Conservation (phyloP, 2,113 vertebrate genomes). For the Anthoscopus minutus region DNA sequence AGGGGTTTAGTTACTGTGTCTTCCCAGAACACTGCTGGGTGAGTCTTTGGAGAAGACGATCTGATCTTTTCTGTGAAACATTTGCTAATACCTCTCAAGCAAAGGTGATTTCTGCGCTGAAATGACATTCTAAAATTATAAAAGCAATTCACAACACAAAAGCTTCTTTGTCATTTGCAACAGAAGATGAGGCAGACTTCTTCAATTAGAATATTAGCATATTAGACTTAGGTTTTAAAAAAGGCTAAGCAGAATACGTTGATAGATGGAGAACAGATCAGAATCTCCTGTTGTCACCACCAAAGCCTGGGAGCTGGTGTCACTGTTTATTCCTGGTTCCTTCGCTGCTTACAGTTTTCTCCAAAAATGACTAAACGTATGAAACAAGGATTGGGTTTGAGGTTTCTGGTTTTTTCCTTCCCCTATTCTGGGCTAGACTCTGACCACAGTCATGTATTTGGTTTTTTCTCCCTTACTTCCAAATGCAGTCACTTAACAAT, state of each 20-base stretch:
- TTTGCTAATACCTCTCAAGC: not conserved
- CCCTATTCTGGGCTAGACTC: not conserved
- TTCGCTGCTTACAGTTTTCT: not conserved
- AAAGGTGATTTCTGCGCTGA: not conserved
- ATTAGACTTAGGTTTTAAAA: not conserved
- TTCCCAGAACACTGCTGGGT: not conserved
- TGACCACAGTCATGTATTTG: conserved; percentile 46
- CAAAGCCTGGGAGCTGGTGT: not conserved
- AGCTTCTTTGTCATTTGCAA: not conserved
- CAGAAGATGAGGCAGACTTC: not conserved
- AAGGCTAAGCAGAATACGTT: not conserved
- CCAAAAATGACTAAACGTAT: not conserved
- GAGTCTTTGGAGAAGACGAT: not conserved
- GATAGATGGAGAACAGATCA: not conserved
- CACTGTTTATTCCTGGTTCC: not conserved
- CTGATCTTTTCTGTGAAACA: not conserved
- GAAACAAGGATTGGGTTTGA: not conserved
- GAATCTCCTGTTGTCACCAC: not conserved
- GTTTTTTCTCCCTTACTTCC: conserved; percentile 18
- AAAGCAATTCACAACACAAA: not conserved
- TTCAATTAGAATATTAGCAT: not conserved
- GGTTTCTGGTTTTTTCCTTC: not conserved
- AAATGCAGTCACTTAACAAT: conserved; percentile 53
- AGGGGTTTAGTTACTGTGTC: not conserved
- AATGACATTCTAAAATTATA: not conserved